Conservation (phyloP, 2,797 vertebrate genomes). For the Calcarius lapponicus region DNA sequence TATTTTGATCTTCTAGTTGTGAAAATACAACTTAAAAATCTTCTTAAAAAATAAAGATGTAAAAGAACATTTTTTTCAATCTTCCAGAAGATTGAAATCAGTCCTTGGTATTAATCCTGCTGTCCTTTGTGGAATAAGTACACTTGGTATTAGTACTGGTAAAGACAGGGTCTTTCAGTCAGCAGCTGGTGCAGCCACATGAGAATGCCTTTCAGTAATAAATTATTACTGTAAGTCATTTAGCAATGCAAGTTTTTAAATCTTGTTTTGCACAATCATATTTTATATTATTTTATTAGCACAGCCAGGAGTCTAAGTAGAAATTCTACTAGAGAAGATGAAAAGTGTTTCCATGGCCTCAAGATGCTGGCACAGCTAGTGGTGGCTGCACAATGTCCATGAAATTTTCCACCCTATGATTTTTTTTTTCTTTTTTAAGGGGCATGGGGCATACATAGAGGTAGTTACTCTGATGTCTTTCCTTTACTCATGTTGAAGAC, state of each 20-base stretch:
- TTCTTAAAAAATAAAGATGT: neutral
- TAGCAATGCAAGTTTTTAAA: neutral
- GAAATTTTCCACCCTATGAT: neutral
- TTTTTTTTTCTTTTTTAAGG: neutral
- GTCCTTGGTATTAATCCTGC: neutral
- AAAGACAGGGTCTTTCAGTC: neutral
- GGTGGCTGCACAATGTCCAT: fast-evolving
- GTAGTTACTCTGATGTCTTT: neutral
- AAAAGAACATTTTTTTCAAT: no score
- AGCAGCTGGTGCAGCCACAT: neutral
- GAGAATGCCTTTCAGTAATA: neutral
- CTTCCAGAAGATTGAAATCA: neutral
- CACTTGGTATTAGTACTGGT: neutral
- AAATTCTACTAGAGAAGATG: neutral
- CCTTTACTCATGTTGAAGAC: neutral
- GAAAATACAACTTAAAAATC: neutral
- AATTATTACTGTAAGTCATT: neutral
- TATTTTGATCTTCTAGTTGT: neutral
- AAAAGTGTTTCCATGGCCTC: neutral
- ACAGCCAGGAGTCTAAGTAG: neutral
- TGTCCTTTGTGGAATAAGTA: neutral
- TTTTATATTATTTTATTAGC: neutral
- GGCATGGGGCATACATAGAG: fast-evolving
- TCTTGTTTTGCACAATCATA: neutral
- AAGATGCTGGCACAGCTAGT: neutral